Evolutionary conservation across 2,113 vertebrate genomes (phyloP), one percentile per base, ranked within the genome.

Genomic region (Strix uralensis): DNA sequence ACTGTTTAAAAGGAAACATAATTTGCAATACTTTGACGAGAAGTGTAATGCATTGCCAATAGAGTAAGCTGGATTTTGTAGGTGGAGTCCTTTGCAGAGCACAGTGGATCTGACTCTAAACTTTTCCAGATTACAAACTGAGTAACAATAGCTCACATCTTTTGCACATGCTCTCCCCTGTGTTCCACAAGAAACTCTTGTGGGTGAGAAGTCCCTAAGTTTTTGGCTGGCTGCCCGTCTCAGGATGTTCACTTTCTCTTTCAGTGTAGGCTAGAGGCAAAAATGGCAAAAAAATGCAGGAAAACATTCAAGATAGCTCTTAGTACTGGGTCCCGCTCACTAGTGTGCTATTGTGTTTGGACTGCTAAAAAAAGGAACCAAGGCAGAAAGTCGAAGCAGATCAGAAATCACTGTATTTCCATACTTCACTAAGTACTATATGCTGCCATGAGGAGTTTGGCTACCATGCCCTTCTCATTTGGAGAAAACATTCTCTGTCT

Each of bases 201-300:
- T 49, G 92, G 81, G 55, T 82, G 73, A 74, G 83, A 96, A 81
- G 79, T 38, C 44, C 52, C 69, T 85, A 19, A 79, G 21, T 29
- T 73, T 95, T 95, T 86, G 91, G 62, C 92, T 91, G 44, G 69
- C 63, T 95, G 66, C 61, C 77, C 57, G 51, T 13, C 40, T 91
- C 36, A 22, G 47, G 89, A 66, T 34, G 18, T 65, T 93, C 27
- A 71, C 71, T 95, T 94, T 93, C 71, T 65, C 79, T 67, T 74
- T 94, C 52, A 57, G 29, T 66, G 6, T 29, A 70, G 55, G 59
- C 70, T 65, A 93, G n/a, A 96, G 38, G 49, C 10, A 86, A 91
- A 83, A 84, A 89, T 23, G 15, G 19, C 5, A 57, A 25, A 74
- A 69, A 30, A 23, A 5, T 1, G 6, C 17, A 71, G 29, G 16